A percentile compares a stretch with the other conserved stretches of the same genome.
Conservation (phyloP, 2,797 vertebrate genomes). For the Sebastes flavidus region DNA sequence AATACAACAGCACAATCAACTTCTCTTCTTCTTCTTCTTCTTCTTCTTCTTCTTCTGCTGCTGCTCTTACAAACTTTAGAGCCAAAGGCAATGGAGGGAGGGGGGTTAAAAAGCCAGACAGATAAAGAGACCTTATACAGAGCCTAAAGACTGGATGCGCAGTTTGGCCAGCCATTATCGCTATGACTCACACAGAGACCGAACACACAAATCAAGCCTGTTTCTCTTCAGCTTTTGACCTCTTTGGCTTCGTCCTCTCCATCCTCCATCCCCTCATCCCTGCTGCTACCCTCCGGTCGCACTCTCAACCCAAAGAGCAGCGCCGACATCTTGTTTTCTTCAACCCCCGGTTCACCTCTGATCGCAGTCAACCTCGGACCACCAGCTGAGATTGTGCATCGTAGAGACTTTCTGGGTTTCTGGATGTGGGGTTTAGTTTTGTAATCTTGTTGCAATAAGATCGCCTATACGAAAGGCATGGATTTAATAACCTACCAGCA, state of each 20-base stretch:
- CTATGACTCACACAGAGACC: slow-evolving; percentile 14
- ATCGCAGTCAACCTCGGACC: not conserved
- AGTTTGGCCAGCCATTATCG: slow-evolving; percentile 5
- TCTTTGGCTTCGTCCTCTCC: slow-evolving; percentile 1
- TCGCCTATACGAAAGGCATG: slow-evolving; percentile 15
- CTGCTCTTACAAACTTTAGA: slow-evolving; percentile 12
- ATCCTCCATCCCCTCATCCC: slow-evolving; percentile 5
- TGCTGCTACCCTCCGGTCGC: not conserved
- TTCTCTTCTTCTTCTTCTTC: slow-evolving; percentile 10
- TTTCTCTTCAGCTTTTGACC: slow-evolving; percentile 13
- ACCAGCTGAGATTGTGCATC: not conserved
- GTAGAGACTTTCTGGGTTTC: not conserved
- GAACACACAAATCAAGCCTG: slow-evolving; percentile 7
- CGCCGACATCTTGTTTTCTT: not conserved
- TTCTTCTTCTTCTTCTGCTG: slow-evolving; percentile 14
- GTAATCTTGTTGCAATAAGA: slow-evolving; percentile 54
- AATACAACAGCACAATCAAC: slow-evolving; percentile 52
- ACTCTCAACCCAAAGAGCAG: not conserved
- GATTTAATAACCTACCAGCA: slow-evolving; percentile 56
- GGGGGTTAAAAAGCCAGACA: slow-evolving; percentile 2
- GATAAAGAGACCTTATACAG: not conserved
- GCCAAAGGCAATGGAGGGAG: not conserved
- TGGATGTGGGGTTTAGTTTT: not conserved
- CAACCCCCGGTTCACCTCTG: not conserved
- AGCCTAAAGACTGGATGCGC: slow-evolving; percentile 22